phyloP scores from a whole-genome alignment of 2,113 vertebrate genomes.

The Marmota monax region DNA sequence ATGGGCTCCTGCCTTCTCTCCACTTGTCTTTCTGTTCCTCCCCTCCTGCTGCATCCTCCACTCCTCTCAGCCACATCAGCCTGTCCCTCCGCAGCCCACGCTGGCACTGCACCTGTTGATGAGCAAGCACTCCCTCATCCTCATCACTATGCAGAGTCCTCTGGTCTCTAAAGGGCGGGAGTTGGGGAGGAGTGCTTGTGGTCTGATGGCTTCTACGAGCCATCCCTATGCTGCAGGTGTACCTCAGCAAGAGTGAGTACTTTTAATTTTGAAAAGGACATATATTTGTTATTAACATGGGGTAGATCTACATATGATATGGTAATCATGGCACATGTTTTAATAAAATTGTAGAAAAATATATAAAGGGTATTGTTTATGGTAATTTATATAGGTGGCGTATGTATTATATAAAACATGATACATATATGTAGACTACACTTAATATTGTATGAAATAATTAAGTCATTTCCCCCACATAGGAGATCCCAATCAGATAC shows the following conservation, averaged over 20 bases:
- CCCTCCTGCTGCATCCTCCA: neutral
- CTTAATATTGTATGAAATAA: neutral
- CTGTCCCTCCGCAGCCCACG: rapidly evolving
- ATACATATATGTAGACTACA: neutral
- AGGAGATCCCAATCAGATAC: neutral
- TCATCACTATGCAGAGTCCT: neutral
- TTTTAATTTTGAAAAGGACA: slow-evolving; percentile 45
- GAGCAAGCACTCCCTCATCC: neutral
- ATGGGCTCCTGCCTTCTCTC: neutral
- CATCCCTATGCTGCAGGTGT: neutral
- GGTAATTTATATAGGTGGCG: neutral
- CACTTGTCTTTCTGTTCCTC: neutral
- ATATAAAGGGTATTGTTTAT: neutral
- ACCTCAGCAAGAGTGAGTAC: neutral
- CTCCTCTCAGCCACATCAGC: too few species aligned
- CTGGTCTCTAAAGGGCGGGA: neutral
- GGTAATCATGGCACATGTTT: neutral
- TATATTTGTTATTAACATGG: neutral
- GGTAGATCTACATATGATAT: neutral
- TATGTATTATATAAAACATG: neutral
- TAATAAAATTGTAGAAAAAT: slow-evolving; percentile 38
- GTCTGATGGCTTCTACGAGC: neutral
- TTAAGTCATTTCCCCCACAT: neutral
- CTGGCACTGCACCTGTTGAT: neutral
- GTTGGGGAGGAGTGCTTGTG: too few species aligned